Base-by-base conservation (phyloP, 2,888 invertebrate species). In the Callyntrura sp. region DNA sequence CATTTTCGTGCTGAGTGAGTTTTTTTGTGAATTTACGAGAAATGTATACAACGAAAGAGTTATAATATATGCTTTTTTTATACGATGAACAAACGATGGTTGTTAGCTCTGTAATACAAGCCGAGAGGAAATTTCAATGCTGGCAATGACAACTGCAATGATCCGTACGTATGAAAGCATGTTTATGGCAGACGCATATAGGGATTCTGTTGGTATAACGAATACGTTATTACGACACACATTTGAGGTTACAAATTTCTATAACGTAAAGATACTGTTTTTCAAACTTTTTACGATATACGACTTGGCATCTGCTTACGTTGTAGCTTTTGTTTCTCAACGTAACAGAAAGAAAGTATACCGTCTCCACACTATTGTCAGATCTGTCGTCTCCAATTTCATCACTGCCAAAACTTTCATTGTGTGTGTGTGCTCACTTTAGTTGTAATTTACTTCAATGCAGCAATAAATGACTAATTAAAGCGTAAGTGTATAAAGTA, bases 111-210 rank as follows among this genome's bases (percentile, higher is more conserved):
- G 76, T 48, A 51, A 76, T 73, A n/a, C n/a, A 73, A 48, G 14
- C 20, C 8, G 25, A 14, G 35, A 35, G 25, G 20, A 12, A 76
- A 51, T 76, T 73, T 51, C 25, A 23, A 51, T 51, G 17, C 51
- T 76, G 76, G 51, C 0, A 51, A 51, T 51, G 76, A 76, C 76
- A 76, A 51, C 51, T 45, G 8, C 35, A 43, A 43, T 73, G 70
- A 20, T 45, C 35, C 35, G 35, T 6, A 35, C 35, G 35, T 35
- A 35, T 35, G 9, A 51, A 51, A n/a, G 3, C 5, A 51, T 51
- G 51, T 51, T 51, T 12, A 51, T n/a, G 51, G 68, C 17, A 57
- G 57, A n/a, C 11, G 51, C 1, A n/a, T n/a, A 5, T 28, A 65
- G 62, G 1, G 28, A 65, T 65, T 20, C 25, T 23, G 25, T 25